Evolutionary conservation across 2,797 vertebrate species (phyloP).

Genomic region (Gephyroberyx darwinii): DNA sequence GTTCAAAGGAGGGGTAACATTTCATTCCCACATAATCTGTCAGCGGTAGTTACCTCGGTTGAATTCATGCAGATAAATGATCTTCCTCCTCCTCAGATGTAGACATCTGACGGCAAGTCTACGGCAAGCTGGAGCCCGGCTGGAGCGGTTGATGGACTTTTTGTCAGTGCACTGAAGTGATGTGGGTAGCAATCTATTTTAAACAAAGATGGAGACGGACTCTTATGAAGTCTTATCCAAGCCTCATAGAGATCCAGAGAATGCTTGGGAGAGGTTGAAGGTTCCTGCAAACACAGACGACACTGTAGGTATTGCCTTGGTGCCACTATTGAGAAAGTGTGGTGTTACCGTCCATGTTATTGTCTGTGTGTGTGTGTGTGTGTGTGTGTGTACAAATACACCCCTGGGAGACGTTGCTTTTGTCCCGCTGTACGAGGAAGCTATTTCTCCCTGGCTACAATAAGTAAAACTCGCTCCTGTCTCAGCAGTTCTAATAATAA

Average conservation of each 20-base stretch:
- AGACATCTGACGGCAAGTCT: neutral
- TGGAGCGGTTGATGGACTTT: constrained; percentile 50
- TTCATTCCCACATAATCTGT: constrained; percentile 59
- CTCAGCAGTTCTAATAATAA: constrained; percentile 29
- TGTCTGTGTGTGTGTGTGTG: too few species aligned
- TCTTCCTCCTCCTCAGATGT: constrained; percentile 10
- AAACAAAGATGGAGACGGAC: constrained; percentile 61
- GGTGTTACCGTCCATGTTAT: constrained; percentile 22
- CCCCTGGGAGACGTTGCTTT: constrained; percentile 44
- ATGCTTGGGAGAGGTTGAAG: constrained; percentile 54
- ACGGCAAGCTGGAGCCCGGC: constrained; percentile 9
- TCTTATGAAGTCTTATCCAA: constrained; percentile 42
- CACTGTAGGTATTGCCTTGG: constrained; percentile 36
- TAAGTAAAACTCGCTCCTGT: too few species aligned
- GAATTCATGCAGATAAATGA: constrained; percentile 50
- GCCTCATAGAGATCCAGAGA: constrained; percentile 16
- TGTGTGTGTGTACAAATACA: constrained; percentile 62
- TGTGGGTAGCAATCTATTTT: constrained; percentile 46
- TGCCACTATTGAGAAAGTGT: constrained; percentile 15
- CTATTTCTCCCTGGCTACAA: constrained; percentile 36
- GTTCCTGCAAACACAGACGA: constrained; percentile 31
- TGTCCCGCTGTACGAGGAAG: constrained; percentile 32
- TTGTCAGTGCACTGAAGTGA: constrained; percentile 36
- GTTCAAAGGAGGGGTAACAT: constrained; percentile 53
- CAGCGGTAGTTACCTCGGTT: constrained; percentile 61